Conservation (phyloP, 2,113 vertebrate genomes). For the Myodes glareolus region DNA sequence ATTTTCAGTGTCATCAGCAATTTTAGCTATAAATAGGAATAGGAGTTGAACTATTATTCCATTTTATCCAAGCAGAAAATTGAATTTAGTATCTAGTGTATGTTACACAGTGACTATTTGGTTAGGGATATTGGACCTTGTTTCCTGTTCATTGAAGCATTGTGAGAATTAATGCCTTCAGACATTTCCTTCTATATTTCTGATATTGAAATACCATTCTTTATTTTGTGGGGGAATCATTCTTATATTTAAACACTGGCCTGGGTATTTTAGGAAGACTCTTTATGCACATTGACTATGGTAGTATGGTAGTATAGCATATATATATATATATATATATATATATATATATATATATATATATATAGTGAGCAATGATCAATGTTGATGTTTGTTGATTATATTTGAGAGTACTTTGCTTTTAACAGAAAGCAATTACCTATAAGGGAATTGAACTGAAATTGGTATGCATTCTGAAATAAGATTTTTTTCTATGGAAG, state of each 20-base stretch:
- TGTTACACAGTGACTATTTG: constrained; percentile 74
- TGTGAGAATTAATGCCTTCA: constrained; percentile 65
- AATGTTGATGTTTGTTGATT: constrained; percentile 20
- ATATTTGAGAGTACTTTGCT: background rate
- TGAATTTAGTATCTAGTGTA: constrained; percentile 73
- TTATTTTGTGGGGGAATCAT: background rate
- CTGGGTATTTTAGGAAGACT: background rate
- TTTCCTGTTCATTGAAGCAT: constrained; percentile 70
- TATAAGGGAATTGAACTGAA: constrained; percentile 13
- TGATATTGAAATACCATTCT: constrained; percentile 19
- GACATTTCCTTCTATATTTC: constrained; percentile 47
- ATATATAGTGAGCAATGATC: background rate
- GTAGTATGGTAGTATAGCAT: background rate
- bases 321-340: constrained; percentile 8
- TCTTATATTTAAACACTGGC: constrained; percentile 19
- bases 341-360: background rate
- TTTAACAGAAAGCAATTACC: constrained; percentile 20
- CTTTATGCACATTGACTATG: constrained; percentile 2
- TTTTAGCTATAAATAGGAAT: constrained; percentile 53
- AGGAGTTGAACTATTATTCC: constrained; percentile 64
- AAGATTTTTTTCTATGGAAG: background rate
- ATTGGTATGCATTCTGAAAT: constrained; percentile 35
- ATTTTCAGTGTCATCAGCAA: constrained; percentile 55
- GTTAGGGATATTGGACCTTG: constrained; percentile 62
- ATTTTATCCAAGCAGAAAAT: constrained; percentile 77